A percentile compares a stretch with the other conserved stretches of the same genome.
phyloP scores from a whole-genome alignment of 2,113 vertebrate genomes.

The Heteronetta atricapilla region DNA sequence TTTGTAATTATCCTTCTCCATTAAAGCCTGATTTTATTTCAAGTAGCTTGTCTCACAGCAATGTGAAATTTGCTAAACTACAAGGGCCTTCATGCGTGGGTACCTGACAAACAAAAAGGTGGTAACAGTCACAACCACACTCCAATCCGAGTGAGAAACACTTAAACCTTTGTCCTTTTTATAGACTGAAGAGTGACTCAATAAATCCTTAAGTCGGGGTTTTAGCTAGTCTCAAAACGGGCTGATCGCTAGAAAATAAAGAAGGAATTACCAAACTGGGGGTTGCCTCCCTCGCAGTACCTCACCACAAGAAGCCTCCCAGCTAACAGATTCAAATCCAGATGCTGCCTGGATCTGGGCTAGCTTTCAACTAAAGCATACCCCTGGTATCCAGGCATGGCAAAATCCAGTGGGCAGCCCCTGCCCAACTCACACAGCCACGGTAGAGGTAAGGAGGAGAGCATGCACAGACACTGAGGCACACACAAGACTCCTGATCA shows the following conservation, averaged over 20 bases:
- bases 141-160: background rate
- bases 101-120: conserved; percentile 19
- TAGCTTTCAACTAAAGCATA: background rate
- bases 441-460: background rate
- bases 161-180: conserved; percentile 6
- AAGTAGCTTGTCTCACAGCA: background rate
- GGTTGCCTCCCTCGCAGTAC: background rate
- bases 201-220: background rate
- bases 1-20: background rate
- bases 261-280: background rate
- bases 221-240: background rate
- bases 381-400: fast-evolving
- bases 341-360: background rate
- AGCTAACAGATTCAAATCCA: background rate
- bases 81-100: background rate
- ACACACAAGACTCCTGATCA: background rate
- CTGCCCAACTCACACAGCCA: background rate
- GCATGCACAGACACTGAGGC: background rate
- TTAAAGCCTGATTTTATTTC: background rate
- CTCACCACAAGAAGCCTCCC: background rate
- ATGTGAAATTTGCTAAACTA: background rate
- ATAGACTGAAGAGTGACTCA: background rate
- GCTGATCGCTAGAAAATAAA: background rate
- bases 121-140: background rate
- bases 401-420: background rate